A percentile compares a stretch with the other conserved stretches of the same genome.
Conservation (phyloP, 2,888 invertebrate genomes). For the Lordiphosa fenestrarum region DNA sequence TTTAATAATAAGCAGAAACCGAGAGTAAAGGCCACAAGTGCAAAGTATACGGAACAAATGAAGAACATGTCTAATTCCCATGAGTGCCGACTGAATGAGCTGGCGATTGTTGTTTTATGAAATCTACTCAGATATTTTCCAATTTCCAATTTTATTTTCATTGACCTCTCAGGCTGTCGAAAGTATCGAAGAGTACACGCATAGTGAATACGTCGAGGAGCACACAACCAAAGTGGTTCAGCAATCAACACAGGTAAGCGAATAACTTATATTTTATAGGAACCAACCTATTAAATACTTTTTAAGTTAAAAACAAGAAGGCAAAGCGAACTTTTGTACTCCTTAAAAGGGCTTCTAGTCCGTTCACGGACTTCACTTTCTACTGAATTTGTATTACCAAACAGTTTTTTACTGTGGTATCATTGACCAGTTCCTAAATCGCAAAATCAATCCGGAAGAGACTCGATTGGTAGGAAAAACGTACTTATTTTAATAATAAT, state of each 20-base stretch:
- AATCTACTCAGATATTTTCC: conserved; percentile 13
- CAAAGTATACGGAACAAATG: conserved; percentile 54
- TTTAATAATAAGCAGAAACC: conserved; percentile 64
- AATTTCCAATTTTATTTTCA: conserved; percentile 57
- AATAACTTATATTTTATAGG: too few species aligned
- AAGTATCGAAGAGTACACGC: conserved; percentile 78
- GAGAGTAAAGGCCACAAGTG: conserved; percentile 38
- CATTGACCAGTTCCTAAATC: too few species aligned
- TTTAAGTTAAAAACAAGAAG: too few species aligned
- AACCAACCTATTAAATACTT: too few species aligned
- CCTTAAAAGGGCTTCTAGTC: too few species aligned
- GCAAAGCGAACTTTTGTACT: too few species aligned
- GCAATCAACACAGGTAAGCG: conserved; percentile 76
- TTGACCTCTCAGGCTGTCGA: conserved; percentile 79
- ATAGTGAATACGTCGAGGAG: conserved; percentile 77
- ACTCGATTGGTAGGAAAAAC: too few species aligned
- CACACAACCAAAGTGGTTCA: conserved; percentile 78
- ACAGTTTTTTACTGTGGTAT: too few species aligned
- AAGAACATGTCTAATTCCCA: conserved; percentile 36
- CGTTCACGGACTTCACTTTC: too few species aligned
- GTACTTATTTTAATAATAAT: too few species aligned
- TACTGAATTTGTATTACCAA: too few species aligned
- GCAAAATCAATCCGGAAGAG: too few species aligned
- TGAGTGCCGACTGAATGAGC: conserved; percentile 37
- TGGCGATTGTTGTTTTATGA: conserved; percentile 27